A percentile compares a stretch with the other conserved stretches of the same genome.
Conservation (phyloP, 2,888 invertebrate genomes). For the Platycnemis pennipes region DNA sequence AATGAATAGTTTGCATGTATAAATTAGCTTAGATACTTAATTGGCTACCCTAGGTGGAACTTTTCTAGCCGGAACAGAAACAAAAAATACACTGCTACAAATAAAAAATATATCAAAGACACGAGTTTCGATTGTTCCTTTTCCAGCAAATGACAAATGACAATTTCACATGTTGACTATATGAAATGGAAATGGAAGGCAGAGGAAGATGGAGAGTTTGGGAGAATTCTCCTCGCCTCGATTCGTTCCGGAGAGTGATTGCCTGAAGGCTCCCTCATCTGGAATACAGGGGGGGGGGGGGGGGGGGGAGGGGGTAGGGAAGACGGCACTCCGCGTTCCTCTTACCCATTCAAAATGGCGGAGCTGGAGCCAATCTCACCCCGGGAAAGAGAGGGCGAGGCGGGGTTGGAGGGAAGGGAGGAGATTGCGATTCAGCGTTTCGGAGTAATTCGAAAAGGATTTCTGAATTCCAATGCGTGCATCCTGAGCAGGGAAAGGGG, state of each 20-base stretch:
- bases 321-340: too few species aligned
- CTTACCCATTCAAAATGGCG: not conserved
- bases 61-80: too few species aligned
- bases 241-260: constrained; percentile 62
- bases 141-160: too few species aligned
- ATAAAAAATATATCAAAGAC: too few species aligned
- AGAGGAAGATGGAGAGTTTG: not conserved
- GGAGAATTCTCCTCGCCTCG: constrained; percentile 46
- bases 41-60: too few species aligned
- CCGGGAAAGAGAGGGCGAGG: not conserved
- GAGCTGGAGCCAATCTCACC: constrained; percentile 35
- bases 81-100: too few species aligned
- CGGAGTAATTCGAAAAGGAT: constrained; percentile 67
- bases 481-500: not conserved
- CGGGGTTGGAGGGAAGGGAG: not conserved
- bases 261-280: constrained; percentile 2
- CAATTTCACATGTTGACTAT: too few species aligned
- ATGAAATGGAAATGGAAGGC: not conserved
- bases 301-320: too few species aligned
- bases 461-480: constrained; percentile 63
- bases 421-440: constrained; percentile 52
- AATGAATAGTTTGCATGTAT: too few species aligned
- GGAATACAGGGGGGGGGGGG: not conserved
- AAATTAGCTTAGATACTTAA: too few species aligned
- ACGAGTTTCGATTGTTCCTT: too few species aligned